Percentiles rank a stretch among this genome's conserved stretches.
Evolutionary conservation across 30 jellyfish, hydroid and myxozoan species (phyloP).

Genomic region (Cassiopea andromeda): DNA sequence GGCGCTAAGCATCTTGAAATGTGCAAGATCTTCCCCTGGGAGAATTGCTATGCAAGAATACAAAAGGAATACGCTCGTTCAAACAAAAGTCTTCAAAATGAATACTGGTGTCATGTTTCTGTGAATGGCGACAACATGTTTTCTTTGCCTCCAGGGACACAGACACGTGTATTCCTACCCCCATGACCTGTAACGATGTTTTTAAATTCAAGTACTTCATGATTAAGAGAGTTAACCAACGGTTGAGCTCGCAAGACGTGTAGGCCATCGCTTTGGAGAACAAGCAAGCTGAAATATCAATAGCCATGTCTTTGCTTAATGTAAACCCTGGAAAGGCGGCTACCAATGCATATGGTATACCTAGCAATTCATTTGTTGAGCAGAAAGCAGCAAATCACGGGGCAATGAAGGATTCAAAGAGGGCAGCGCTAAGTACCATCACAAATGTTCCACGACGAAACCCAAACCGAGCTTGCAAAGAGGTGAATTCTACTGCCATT

Average conservation of each 20-base stretch:
- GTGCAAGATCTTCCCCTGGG: no score
- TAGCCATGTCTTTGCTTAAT: conserved; percentile 8
- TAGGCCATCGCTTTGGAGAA: not conserved
- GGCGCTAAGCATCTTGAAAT: no score
- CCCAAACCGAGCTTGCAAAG: conserved; percentile 84
- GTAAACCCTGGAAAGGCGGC: not conserved
- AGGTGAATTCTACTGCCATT: not conserved
- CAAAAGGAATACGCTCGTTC: no score
- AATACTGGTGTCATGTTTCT: no score
- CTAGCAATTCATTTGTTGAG: conserved; percentile 18
- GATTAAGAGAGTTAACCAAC: no score
- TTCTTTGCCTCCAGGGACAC: no score
- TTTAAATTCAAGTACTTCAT: no score
- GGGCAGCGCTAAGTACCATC: conserved; percentile 78
- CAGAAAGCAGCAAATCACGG: conserved; percentile 41
- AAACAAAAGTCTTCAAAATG: no score
- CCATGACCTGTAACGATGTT: no score
- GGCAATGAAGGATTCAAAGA: conserved; percentile 59
- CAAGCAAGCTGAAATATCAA: not conserved
- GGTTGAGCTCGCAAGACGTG: not conserved
- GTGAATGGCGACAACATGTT: no score
- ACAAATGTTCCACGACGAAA: conserved; percentile 64
- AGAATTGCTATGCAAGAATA: no score
- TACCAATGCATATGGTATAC: not conserved
- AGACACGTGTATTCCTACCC: no score